Conservation (phyloP, 1,140 invertebrate genomes). For the Thaumetopoea pityocampa region DNA sequence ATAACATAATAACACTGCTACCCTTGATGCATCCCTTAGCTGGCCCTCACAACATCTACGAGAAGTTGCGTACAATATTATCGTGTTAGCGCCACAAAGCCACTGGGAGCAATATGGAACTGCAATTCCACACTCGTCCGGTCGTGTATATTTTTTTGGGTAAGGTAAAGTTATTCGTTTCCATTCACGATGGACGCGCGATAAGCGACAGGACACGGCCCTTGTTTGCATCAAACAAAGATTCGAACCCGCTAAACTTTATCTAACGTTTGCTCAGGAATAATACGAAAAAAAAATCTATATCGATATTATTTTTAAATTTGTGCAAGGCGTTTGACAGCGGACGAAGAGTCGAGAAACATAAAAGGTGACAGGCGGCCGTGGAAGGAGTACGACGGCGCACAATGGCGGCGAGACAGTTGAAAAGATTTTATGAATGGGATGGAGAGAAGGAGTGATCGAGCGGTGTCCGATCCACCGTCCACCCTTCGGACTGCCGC, state of each 20-base stretch:
- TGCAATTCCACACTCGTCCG: too few relatives aligned
- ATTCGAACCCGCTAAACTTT: slow-evolving; percentile 57
- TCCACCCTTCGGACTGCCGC: slow-evolving; percentile 10
- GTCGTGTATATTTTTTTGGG: too few relatives aligned
- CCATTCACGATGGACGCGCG: slow-evolving; percentile 43
- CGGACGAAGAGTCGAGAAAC: slow-evolving; percentile 46
- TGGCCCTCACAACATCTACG: too few relatives aligned
- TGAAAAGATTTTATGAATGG: slow-evolving; percentile 68
- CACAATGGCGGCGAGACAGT: slow-evolving; percentile 54
- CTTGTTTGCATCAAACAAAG: slow-evolving; percentile 70
- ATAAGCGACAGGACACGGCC: slow-evolving; percentile 59
- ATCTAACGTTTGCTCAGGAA: slow-evolving; percentile 67
- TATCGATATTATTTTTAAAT: slow-evolving; percentile 71
- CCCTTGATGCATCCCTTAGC: too few relatives aligned
- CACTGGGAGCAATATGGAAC: too few relatives aligned
- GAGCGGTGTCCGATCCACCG: slow-evolving; percentile 31
- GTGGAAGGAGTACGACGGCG: slow-evolving; percentile 37
- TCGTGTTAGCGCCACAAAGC: too few relatives aligned
- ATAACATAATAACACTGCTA: too few relatives aligned
- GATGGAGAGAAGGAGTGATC: slow-evolving; percentile 66
- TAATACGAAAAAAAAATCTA: slow-evolving; percentile 57
- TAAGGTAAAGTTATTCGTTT: slow-evolving; percentile 23
- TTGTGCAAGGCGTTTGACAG: slow-evolving; percentile 73
- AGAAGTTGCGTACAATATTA: too few relatives aligned
- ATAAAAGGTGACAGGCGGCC: slow-evolving; percentile 66